phyloP scores from a whole-genome alignment of 2,113 vertebrate genomes.

The Caracal caracal region DNA sequence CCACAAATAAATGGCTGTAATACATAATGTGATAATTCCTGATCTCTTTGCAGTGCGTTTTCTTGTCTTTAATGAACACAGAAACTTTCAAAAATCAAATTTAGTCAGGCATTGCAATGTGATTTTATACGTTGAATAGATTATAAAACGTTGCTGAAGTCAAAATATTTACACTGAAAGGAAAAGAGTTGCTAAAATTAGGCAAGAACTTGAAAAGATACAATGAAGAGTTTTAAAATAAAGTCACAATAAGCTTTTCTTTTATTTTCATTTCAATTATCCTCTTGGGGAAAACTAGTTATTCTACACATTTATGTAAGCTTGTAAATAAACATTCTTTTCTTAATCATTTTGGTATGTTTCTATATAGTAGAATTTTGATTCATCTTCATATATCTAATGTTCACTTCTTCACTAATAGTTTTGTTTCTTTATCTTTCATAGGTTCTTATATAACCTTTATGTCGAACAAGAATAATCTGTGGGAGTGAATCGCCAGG shows the following conservation, averaged over 20 bases:
- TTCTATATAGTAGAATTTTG: not conserved
- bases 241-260: not conserved
- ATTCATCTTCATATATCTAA: not conserved
- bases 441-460: not conserved
- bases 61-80: constrained; percentile 31
- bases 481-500: not conserved
- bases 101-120: constrained; percentile 47
- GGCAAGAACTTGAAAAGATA: constrained; percentile 30
- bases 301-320: not conserved
- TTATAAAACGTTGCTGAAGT: constrained; percentile 59
- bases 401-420: not conserved
- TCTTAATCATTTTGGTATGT: not conserved
- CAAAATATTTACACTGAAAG: constrained; percentile 49
- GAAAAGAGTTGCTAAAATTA: constrained; percentile 35
- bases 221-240: constrained; percentile 36
- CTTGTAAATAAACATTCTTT: not conserved
- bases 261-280: not conserved
- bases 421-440: not conserved
- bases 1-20: constrained; percentile 77
- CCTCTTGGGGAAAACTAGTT: not conserved
- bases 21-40: constrained; percentile 76
- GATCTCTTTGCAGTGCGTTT: constrained; percentile 36
- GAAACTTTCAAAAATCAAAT: constrained; percentile 46
- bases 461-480: not conserved
- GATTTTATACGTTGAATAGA: constrained; percentile 36